Evolutionary conservation across 2,888 invertebrate genomes (phyloP).

Genomic region (Mythimna albipuncta): DNA sequence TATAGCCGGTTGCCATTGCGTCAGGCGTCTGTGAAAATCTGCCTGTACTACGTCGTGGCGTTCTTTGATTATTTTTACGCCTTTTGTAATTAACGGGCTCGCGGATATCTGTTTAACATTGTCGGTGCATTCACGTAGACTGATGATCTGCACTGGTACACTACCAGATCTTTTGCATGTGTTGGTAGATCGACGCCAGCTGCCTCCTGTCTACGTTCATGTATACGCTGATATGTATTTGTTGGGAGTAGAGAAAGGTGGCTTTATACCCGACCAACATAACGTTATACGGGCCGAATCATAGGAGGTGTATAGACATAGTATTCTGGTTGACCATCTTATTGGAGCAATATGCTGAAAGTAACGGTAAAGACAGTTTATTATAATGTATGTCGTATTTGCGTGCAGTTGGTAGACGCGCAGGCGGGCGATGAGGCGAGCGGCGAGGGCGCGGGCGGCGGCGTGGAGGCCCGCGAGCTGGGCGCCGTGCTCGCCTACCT

Average conservation of each 20-base stretch:
- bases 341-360: background rate
- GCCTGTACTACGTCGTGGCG: background rate
- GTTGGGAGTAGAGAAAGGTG: too few species aligned
- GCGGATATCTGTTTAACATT: too few species aligned
- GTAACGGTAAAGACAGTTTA: background rate
- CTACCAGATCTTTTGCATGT: too few species aligned
- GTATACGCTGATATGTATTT: too few species aligned
- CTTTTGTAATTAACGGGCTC: too few species aligned
- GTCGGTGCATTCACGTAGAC: too few species aligned
- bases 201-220: too few species aligned
- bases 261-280: background rate
- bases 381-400: background rate
- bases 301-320: too few species aligned
- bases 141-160: too few species aligned
- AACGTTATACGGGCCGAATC: background rate
- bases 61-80: too few species aligned
- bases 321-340: too few species aligned
- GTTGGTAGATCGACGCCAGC: too few species aligned
- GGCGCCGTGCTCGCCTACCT: conserved; percentile 91
- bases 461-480: conserved; percentile 88
- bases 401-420: conserved; percentile 58
- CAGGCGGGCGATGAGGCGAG: conserved; percentile 84
- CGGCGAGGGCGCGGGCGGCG: conserved; percentile 58
- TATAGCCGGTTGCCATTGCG: background rate
- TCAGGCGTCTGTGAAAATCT: background rate